Conservation (phyloP, 1,140 invertebrate genomes). For the Chrysopa pallens region DNA sequence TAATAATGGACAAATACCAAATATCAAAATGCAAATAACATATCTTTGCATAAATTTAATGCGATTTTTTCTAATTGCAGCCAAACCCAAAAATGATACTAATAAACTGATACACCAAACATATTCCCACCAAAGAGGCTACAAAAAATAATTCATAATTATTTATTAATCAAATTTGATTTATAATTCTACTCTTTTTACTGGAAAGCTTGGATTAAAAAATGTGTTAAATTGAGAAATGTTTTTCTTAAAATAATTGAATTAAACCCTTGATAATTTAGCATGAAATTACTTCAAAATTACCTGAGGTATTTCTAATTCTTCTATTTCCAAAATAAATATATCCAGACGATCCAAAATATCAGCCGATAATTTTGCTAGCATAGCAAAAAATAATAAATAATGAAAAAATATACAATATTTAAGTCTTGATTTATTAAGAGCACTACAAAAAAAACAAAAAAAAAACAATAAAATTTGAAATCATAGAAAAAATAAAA, state of each 20-base stretch:
- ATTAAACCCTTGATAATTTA: not conserved
- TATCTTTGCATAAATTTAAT: constrained; percentile 61
- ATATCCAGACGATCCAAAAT: constrained; percentile 82
- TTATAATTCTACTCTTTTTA: not conserved
- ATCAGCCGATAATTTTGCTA: constrained; percentile 78
- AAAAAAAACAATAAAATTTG: constrained; percentile 7
- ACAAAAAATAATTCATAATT: constrained; percentile 16
- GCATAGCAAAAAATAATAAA: constrained; percentile 73
- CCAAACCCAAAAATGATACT: constrained; percentile 71
- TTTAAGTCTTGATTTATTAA: constrained; percentile 81
- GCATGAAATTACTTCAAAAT: constrained; percentile 7
- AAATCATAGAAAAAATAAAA: constrained; percentile 2
- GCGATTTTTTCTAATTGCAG: constrained; percentile 70
- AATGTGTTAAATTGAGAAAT: not conserved
- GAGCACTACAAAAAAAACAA: constrained; percentile 50
- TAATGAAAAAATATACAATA: constrained; percentile 87
- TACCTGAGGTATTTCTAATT: constrained; percentile 79
- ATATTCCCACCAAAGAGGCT: constrained; percentile 86
- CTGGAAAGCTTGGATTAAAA: not conserved
- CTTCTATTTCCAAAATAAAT: constrained; percentile 86
- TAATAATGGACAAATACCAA: constrained; percentile 65
- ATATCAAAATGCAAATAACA: constrained; percentile 56
- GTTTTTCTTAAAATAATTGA: not conserved
- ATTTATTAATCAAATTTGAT: not conserved
- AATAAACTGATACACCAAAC: constrained; percentile 77